Evolutionary conservation across 2,113 vertebrate genomes (phyloP), one percentile per base, ranked within the genome.

Genomic region (Taurulus bubalis): DNA sequence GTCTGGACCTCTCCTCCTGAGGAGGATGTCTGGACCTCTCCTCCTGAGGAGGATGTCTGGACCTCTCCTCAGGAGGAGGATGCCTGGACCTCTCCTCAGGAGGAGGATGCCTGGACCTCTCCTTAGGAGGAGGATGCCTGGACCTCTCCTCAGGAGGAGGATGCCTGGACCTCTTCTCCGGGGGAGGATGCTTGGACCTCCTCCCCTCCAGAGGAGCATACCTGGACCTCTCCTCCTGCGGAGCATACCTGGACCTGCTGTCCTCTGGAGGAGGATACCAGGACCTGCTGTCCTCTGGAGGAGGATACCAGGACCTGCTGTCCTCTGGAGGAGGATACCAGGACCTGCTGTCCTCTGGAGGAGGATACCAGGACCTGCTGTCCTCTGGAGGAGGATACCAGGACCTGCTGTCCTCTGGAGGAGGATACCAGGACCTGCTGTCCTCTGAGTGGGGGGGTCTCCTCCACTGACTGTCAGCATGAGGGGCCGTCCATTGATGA

Each of bases 401-500:
- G 3, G 34, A 6, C 9, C 12, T 26, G 3, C 14, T 16, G 2
- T 59, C 26, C 26, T 16, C 56, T 59, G 26, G 56, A 18, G 26
- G 24, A 59, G 56, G 1, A 59, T 16, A 60, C 8, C 30, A 34
- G 18, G 58, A 60, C 24, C 30, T 4, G 63, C 34, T 58, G 3
- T 63, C 49, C 62, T 65, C 73, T 26, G 40, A 9, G 26, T 0
- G 6, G n/a, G 36, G 63, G 15, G 71, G 64, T 63, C 74, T 75
- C 22, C 63, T 36, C 85, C 76, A 67, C 20, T 70, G 60, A 40
- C 20, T 1, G 22, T 78, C 82, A 0, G 15, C 10, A 1, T 58
- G 55, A 36, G 70, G 67, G 1, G 71, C 24, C 0, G 34, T 42
- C 89, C 89, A 83, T 60, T 9, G 73, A 15, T 85, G 63, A 0